A percentile compares a stretch with the other conserved stretches of the same genome.
These are phyloP conservation scores for Philopotamus ludificatus DNA, from an alignment of 1,140 invertebrate genomes.

Conservation along the genomic window DNA sequence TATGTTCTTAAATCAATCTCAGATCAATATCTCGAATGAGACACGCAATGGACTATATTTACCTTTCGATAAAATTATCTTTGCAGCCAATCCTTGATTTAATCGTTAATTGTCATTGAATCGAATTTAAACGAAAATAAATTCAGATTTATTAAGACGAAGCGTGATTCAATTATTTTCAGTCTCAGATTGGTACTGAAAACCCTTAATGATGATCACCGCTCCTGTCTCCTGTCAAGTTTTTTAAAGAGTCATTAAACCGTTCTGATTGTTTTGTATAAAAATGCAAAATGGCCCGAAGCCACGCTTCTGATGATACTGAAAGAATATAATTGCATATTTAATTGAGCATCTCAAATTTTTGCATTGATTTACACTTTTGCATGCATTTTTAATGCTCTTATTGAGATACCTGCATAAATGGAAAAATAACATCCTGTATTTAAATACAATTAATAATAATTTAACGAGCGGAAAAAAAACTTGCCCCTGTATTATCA, in stretches of 20 bases:
- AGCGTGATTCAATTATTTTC: too few species aligned
- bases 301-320: background rate
- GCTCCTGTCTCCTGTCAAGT: background rate
- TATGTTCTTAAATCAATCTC: too few species aligned
- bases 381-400: background rate
- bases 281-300: background rate
- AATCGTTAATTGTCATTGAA: too few species aligned
- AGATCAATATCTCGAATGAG: too few species aligned
- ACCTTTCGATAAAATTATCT: too few species aligned
- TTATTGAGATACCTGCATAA: background rate
- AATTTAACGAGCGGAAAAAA: slow-evolving; percentile 28
- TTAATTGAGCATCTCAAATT: background rate
- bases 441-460: slow-evolving; percentile 27
- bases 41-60: too few species aligned
- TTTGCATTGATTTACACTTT: too few species aligned
- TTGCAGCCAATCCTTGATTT: too few species aligned
- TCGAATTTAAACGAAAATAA: too few species aligned
- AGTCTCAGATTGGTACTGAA: background rate
- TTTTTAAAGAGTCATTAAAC: background rate
- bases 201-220: slow-evolving; percentile 1
- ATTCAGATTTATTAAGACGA: too few species aligned
- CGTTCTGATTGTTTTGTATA: background rate
- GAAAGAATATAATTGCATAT: background rate
- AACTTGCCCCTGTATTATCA: slow-evolving; percentile 12
- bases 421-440: background rate